These are phyloP conservation scores for Sporophila hypoxantha DNA, from an alignment of 2,113 vertebrate genomes.

Conservation along the genomic window DNA sequence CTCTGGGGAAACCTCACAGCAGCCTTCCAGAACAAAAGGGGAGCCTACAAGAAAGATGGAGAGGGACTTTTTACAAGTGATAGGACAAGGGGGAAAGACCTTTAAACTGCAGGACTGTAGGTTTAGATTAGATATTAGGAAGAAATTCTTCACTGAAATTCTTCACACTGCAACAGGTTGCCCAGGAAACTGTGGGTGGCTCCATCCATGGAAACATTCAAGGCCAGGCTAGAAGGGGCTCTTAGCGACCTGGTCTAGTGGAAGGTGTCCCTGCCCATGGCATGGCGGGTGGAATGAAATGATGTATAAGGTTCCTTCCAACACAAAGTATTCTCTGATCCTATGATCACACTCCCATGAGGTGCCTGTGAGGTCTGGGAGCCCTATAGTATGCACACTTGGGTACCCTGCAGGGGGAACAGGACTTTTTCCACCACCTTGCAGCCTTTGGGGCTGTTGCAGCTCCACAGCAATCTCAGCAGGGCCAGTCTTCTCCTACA, in stretches of 20 bases:
- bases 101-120: neutral
- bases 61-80: neutral
- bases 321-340: neutral
- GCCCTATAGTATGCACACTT: neutral
- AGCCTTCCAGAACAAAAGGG: neutral
- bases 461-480: neutral
- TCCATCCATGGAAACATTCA: neutral
- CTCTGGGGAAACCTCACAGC: neutral
- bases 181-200: neutral
- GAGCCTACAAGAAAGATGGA: neutral
- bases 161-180: neutral
- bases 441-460: neutral
- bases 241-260: neutral
- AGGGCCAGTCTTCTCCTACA: neutral
- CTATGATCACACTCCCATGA: neutral
- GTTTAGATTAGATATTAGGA: neutral
- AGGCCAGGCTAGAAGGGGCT: neutral
- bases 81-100: neutral
- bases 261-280: neutral
- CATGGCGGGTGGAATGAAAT: neutral
- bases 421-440: neutral
- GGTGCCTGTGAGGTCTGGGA: neutral
- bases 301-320: neutral
- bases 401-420: neutral
- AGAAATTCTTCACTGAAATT: neutral